These are phyloP conservation scores for Columbina picui DNA, from an alignment of 2,113 vertebrate genomes.

Conservation along the genomic window DNA sequence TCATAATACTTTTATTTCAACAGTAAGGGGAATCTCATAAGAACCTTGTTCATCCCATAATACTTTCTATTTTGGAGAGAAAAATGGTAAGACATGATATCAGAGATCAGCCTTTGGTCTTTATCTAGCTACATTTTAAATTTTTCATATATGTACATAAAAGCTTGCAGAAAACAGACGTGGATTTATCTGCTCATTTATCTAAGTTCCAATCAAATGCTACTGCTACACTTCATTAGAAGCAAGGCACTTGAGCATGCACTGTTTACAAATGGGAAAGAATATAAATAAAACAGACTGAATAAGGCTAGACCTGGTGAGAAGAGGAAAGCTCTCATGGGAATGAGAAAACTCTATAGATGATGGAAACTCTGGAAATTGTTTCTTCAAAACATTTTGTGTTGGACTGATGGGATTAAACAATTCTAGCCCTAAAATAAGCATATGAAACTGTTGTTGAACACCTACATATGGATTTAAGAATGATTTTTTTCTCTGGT, in stretches of 20 bases:
- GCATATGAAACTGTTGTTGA: not conserved
- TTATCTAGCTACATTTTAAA: not conserved
- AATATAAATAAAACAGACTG: not conserved
- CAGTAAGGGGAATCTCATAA: not conserved
- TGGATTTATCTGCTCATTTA: not conserved
- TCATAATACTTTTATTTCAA: not conserved
- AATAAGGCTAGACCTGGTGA: not conserved
- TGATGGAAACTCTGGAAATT: not conserved
- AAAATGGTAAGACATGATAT: fast-evolving
- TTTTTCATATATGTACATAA: not conserved
- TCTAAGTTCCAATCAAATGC: constrained; percentile 48
- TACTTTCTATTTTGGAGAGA: not conserved
- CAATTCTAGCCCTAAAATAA: not conserved
- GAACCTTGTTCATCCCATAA: not conserved
- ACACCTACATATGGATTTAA: not conserved
- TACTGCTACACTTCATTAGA: constrained; percentile 48
- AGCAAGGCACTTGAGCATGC: not conserved
- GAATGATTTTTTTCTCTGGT: not conserved
- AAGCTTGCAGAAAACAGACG: not conserved
- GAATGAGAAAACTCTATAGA: not conserved
- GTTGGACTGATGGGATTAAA: not conserved
- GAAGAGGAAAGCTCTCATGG: not conserved
- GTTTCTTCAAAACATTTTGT: not conserved
- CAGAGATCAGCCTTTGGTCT: not conserved
- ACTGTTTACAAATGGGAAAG: constrained; percentile 12